These are phyloP conservation scores for Caenorhabditis sp. DNA, from an alignment of 2,888 invertebrate genomes.

Conservation along the genomic window DNA sequence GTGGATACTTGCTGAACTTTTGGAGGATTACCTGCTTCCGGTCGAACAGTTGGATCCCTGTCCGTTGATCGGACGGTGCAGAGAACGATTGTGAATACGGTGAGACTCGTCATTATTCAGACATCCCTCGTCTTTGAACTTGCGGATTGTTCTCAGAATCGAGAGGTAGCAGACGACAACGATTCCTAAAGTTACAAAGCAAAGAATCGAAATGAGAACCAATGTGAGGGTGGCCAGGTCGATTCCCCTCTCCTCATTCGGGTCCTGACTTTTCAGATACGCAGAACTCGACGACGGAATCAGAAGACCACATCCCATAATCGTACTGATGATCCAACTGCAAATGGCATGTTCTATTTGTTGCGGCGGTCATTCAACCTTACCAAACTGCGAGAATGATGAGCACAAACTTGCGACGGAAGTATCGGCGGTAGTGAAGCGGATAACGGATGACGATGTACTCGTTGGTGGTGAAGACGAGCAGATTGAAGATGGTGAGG, in stretches of 20 bases:
- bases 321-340: slow-evolving; percentile 79
- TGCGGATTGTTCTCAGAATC: slow-evolving; percentile 80
- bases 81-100: slow-evolving; percentile 67
- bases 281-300: slow-evolving; percentile 56
- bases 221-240: slow-evolving; percentile 68
- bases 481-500: slow-evolving; percentile 82
- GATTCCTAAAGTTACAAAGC: slow-evolving; percentile 79
- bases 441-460: slow-evolving; percentile 82
- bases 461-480: slow-evolving; percentile 82
- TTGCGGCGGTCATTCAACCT: neutral
- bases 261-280: slow-evolving; percentile 8
- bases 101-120: slow-evolving; percentile 71
- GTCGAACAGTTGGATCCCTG: slow-evolving; percentile 59
- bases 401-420: slow-evolving; percentile 77
- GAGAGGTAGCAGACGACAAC: slow-evolving; percentile 82
- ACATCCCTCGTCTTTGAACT: slow-evolving; percentile 77
- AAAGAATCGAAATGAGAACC: slow-evolving; percentile 77
- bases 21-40: slow-evolving; percentile 45
- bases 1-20: neutral
- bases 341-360: slow-evolving; percentile 27
- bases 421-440: slow-evolving; percentile 82
- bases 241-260: slow-evolving; percentile 55
- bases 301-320: slow-evolving; percentile 76
- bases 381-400: slow-evolving; percentile 76
- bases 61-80: slow-evolving; percentile 59